phyloP scores from a whole-genome alignment of 2,797 vertebrate genomes.

The Atherinosoma microstoma region DNA sequence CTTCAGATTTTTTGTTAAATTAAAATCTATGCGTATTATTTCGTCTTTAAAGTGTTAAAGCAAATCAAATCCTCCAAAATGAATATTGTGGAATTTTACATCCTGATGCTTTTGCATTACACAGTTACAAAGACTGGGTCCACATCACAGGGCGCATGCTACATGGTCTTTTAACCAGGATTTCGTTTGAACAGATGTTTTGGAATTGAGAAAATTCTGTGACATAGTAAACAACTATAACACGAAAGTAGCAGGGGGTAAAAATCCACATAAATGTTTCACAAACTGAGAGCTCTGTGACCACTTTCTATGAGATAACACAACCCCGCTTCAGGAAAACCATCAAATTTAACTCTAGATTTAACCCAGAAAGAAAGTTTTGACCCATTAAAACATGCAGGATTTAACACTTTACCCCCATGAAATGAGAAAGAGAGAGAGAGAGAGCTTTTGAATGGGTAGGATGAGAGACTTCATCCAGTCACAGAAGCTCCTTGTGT shows the following conservation, averaged over 20 bases:
- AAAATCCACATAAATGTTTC: neutral
- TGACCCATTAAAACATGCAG: neutral
- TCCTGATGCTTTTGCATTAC: neutral
- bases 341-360: neutral
- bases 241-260: neutral
- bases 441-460: slow-evolving; percentile 53
- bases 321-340: neutral
- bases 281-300: neutral
- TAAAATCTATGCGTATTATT: no score
- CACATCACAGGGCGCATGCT: no score
- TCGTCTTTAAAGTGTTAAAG: no score
- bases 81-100: neutral
- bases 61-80: no score
- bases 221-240: neutral
- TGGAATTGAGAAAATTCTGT: neutral
- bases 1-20: no score
- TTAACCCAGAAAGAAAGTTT: neutral
- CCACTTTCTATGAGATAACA: neutral
- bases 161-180: no score
- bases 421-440: slow-evolving; percentile 7
- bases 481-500: slow-evolving; percentile 51
- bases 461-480: slow-evolving; percentile 43
- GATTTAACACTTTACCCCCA: slow-evolving; percentile 1
- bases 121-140: neutral
- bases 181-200: neutral